Base-by-base conservation (phyloP, 2,797 vertebrate species). In the Oreochromis grahami region DNA sequence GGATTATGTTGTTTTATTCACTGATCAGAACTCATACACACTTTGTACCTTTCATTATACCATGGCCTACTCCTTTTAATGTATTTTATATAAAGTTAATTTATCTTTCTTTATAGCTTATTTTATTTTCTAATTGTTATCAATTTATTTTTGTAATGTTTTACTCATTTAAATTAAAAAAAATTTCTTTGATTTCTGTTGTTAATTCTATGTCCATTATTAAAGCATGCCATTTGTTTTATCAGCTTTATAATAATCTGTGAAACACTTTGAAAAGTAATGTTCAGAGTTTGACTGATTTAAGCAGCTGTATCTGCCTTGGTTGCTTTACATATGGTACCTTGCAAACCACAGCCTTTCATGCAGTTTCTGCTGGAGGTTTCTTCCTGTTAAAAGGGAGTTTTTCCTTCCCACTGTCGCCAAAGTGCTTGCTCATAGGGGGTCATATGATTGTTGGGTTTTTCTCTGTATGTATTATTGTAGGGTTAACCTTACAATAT, bases 391-490 rank as follows among this genome's bases (percentile, higher is more conserved):
- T 24, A 24, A 24, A 24, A 24, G 24, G 24, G 24, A 24, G 24
- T 24, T 24, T 24, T 24, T 24, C 24, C 24, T 24, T 24, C 24
- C 24, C 24, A 24, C 24, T 24, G 24, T 24, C 15, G 0, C 0
- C 29, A 34, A 60, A 60, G 15, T 34, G 29, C 15, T 50, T 60
- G 56, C 0, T 34, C 29, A 58, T 0, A 19, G 3, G 7, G 4
- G 53, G 0, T 58, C 56, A 58, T n/a, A n/a, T n/a, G n/a, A n/a
- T n/a, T n/a, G n/a, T n/a, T n/a, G n/a, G n/a, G n/a, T n/a, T n/a
- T n/a, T n/a, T n/a, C n/a, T n/a, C n/a, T 60, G 15, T 17, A 10
- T 58, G 26, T 32, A 1, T 58, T 58, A 32, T 58, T 58, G 1
- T 32, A 32, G 26, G 3, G 55, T 32, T 15, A 10, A 58, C 0